These are phyloP conservation scores for Chrysogorgia sp. DNA, from an alignment of 92 coral and sea anemone species.

Conservation along the genomic window DNA sequence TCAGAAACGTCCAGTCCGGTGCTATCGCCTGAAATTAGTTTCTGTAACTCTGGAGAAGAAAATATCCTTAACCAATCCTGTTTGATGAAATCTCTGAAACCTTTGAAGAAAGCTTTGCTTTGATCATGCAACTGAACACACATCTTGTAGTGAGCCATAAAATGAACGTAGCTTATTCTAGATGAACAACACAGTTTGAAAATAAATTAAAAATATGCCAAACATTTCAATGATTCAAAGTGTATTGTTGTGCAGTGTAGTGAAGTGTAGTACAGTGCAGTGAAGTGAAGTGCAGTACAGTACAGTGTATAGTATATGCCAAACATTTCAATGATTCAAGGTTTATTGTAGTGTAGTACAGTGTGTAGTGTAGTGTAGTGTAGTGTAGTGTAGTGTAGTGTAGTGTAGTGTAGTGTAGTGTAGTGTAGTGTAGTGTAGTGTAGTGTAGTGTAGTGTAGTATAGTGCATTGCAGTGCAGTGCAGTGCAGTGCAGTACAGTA, in stretches of 20 bases:
- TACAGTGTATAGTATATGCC: too few species aligned
- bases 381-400: too few species aligned
- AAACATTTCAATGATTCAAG: neutral
- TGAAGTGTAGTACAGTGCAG: too few species aligned
- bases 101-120: constrained; percentile 94
- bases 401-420: too few species aligned
- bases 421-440: too few species aligned
- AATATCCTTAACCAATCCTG: constrained; percentile 93
- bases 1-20: constrained; percentile 85
- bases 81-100: constrained; percentile 85
- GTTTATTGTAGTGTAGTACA: too few species aligned
- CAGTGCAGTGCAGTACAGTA: too few species aligned
- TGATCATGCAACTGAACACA: constrained; percentile 92
- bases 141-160: constrained; percentile 98
- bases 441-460: too few species aligned
- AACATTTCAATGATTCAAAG: neutral
- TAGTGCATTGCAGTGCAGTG: too few species aligned
- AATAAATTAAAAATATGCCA: neutral
- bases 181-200: neutral
- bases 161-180: constrained; percentile 95
- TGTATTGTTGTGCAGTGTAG: too few species aligned
- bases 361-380: too few species aligned
- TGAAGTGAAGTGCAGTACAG: too few species aligned
- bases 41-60: constrained; percentile 98
- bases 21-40: constrained; percentile 94